Evolutionary conservation across 2,113 vertebrate genomes (phyloP), one percentile per base, ranked within the genome.

Genomic region (Megaleporinus macrocephalus): DNA sequence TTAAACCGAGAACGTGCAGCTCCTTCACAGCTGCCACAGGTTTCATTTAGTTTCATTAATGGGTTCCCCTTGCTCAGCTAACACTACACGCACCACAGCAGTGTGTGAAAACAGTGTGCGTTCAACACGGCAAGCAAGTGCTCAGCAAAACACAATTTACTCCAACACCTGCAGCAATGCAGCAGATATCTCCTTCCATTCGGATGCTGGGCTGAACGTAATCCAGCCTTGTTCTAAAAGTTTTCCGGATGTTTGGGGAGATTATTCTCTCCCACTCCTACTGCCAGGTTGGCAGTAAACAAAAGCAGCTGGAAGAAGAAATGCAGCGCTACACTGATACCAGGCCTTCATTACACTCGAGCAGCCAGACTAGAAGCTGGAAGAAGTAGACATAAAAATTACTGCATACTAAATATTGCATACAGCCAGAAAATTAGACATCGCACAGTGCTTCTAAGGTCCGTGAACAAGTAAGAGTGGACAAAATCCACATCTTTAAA

Each of bases 81-180:
- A 44, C n/a, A 18, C 74, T 26, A 24, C 22, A 1, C 22, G 55
- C 73, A 26, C 33, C 24, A 51, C 76, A 36, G 76, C 49, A 24
- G 44, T 29, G 76, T 68, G 61, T 55, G 49, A 13, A 79, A 44
- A 49, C 41, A 11, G 69, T 24, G 69, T 24, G 74, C 61, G 16
- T 27, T 57, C 66, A 9, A 2, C 4, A 14, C 47, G 20, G 55
- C 53, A 61, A 26, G n/a, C 66, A 68, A 61, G 49, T 16, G 14
- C 51, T 79, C 68, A n/a, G 78, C 78, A 79, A 79, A 74, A 66
- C 78, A 30, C 70, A n/a, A 74, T 81, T 66, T 68, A 68, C 18
- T 26, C 61, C 29, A 62, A 53, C 71, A 57, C 61, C 72, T 57
- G 72, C 47, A 24, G 61, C 30, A 47, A 74, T 61, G 66, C 29